These are phyloP conservation scores for Gopherus flavomarginatus DNA, from an alignment of 2,113 vertebrate species.

Conservation along the genomic window DNA sequence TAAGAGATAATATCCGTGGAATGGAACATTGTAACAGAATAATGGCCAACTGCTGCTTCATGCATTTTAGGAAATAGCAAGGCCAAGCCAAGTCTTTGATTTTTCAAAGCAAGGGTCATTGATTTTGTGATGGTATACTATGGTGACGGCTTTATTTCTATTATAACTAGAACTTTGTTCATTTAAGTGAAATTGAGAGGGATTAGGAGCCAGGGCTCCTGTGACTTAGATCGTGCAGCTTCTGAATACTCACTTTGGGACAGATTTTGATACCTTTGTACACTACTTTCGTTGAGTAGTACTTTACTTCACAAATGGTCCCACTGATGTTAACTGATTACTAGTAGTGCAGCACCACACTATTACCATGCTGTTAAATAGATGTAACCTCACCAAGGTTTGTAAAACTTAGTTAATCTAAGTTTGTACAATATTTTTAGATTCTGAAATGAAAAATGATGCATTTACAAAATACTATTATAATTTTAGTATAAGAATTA, in stretches of 20 bases:
- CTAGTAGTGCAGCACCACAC: neutral
- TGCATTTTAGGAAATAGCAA: conserved; percentile 3
- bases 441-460: neutral
- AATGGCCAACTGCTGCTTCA: neutral
- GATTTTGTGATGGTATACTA: neutral
- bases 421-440: neutral
- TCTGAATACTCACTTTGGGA: neutral
- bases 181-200: neutral
- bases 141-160: neutral
- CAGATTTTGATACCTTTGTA: neutral
- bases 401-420: neutral
- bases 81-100: neutral
- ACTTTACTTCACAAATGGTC: neutral
- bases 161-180: neutral
- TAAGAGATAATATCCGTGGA: neutral
- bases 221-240: neutral
- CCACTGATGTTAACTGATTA: neutral
- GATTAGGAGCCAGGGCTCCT: neutral
- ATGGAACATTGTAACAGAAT: neutral
- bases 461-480: neutral
- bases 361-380: neutral
- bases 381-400: neutral
- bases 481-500: neutral
- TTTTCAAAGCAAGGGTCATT: conserved; percentile 9
- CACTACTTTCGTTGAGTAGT: neutral